Percentiles rank a stretch among this genome's conserved stretches.
Evolutionary conservation across 2,113 vertebrate species (phyloP).

Genomic region (Alouatta palliata): DNA sequence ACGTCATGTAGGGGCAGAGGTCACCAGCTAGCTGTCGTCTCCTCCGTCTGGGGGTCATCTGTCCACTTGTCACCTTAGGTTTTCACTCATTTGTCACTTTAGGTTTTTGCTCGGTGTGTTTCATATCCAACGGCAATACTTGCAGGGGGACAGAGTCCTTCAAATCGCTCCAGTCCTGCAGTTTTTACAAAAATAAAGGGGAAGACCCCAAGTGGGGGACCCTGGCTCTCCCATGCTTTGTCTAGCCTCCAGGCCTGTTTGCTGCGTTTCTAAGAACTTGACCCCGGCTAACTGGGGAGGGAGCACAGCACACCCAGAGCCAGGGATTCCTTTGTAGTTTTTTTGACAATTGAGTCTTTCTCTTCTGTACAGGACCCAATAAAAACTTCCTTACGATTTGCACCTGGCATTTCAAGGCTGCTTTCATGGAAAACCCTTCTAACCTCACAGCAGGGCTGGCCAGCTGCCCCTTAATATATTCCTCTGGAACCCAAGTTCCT

Average conservation of each 20-base stretch:
- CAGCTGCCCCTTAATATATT: background rate
- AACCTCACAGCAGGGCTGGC: background rate
- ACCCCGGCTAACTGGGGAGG: background rate
- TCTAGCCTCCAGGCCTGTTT: background rate
- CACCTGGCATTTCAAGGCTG: slow-evolving; percentile 7
- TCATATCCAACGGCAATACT: slow-evolving; percentile 70
- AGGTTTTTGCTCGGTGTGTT: slow-evolving; percentile 24
- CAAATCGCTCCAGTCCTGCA: background rate
- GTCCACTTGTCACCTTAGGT: background rate
- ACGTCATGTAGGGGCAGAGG: background rate
- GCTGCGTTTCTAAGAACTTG: slow-evolving; percentile 18
- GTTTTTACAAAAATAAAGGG: slow-evolving; percentile 60
- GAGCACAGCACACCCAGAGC: slow-evolving; percentile 1
- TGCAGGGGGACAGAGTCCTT: background rate
- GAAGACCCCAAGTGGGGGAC: background rate
- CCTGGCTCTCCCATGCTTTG: background rate
- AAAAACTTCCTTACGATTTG: slow-evolving; percentile 60
- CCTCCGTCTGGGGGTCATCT: background rate
- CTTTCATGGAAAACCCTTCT: background rate
- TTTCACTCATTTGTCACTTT: background rate
- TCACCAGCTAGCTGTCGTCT: background rate
- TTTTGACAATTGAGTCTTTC: slow-evolving; percentile 68
- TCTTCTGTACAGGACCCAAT: slow-evolving; percentile 75
- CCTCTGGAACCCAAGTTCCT: background rate
- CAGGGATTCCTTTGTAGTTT: slow-evolving; percentile 73